Evolutionary conservation across 2,888 invertebrate species (phyloP).

Genomic region (Podotricha telesiphe): DNA sequence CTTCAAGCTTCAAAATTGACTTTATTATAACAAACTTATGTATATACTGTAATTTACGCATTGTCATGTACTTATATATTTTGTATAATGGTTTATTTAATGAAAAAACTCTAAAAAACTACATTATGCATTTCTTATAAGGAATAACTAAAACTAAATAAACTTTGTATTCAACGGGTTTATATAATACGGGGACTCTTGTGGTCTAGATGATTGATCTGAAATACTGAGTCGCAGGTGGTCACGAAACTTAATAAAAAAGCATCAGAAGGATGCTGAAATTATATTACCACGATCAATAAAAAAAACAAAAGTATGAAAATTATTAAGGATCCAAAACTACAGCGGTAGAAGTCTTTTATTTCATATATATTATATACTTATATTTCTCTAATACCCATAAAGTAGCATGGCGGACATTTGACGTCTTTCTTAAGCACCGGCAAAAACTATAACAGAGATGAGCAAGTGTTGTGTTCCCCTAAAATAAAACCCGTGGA

Average conservation of each 20-base stretch:
- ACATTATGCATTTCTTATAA: neutral
- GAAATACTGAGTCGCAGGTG: constrained; percentile 1
- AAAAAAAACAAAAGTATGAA: neutral
- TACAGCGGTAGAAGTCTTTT: too few relatives aligned
- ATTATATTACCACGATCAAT: neutral
- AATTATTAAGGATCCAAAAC: too few relatives aligned
- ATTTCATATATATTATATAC: too few relatives aligned
- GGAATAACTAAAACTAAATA: neutral
- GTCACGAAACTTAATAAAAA: constrained; percentile 17
- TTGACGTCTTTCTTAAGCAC: constrained; percentile 43
- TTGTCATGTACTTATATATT: too few relatives aligned
- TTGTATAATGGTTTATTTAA: neutral
- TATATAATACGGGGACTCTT: neutral
- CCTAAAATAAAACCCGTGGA: constrained; percentile 64
- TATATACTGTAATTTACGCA: neutral
- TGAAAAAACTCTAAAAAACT: neutral
- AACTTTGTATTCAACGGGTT: neutral
- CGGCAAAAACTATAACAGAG: constrained; percentile 46
- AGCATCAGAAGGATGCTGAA: constrained; percentile 10
- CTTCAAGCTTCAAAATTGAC: constrained; percentile 18
- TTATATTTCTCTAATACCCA: constrained; percentile 42
- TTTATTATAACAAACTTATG: neutral
- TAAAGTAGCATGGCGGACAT: constrained; percentile 43
- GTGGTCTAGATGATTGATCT: constrained; percentile 12
- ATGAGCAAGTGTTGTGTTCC: constrained; percentile 49